phyloP scores from a whole-genome alignment of 2,888 invertebrate genomes.

The Ormyrus thymus region DNA sequence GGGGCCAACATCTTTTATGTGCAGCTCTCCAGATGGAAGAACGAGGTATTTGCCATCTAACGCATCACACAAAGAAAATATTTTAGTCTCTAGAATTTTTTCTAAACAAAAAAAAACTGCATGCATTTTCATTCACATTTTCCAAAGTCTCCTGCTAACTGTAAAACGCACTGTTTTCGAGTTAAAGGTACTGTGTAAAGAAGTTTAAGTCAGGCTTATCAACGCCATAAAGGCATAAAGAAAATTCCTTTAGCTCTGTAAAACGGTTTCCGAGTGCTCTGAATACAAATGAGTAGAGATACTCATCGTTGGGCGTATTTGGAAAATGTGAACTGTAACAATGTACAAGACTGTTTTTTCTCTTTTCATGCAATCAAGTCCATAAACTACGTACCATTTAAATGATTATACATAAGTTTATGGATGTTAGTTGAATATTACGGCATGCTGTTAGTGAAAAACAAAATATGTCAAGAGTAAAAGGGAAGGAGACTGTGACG shows the following conservation, averaged over 20 bases:
- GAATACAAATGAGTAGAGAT: slow-evolving; percentile 52
- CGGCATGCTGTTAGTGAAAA: slow-evolving; percentile 39
- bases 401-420: neutral
- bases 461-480: slow-evolving; percentile 29
- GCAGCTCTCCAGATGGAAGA: slow-evolving; percentile 94
- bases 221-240: slow-evolving; percentile 24
- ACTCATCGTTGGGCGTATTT: slow-evolving; percentile 10
- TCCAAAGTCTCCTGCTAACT: slow-evolving; percentile 30
- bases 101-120: slow-evolving; percentile 13
- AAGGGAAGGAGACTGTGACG: slow-evolving; percentile 7
- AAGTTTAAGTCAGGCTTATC: neutral
- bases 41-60: slow-evolving; percentile 97
- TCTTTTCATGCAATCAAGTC: neutral
- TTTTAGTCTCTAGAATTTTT: neutral
- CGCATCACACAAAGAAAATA: too few relatives aligned
- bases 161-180: too few relatives aligned
- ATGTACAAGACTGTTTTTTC: neutral
- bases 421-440: neutral
- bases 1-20: slow-evolving; percentile 95
- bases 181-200: neutral
- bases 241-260: slow-evolving; percentile 32
- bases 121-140: slow-evolving; percentile 25
- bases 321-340: slow-evolving; percentile 5
- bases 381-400: neutral
- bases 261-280: slow-evolving; percentile 12